These are phyloP conservation scores for Fukomys damarensis DNA, from an alignment of 2,113 vertebrate species.

Conservation along the genomic window DNA sequence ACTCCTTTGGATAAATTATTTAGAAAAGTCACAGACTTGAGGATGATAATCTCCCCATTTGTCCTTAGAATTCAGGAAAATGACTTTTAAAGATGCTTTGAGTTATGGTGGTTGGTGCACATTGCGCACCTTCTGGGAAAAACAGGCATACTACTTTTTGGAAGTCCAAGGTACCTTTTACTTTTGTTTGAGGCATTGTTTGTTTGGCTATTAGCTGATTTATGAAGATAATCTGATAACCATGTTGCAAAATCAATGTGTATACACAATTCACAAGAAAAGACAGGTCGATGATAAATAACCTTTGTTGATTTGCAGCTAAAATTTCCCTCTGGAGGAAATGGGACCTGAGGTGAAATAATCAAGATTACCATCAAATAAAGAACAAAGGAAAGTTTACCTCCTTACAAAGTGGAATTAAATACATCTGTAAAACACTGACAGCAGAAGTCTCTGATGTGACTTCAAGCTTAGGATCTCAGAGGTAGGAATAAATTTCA, in stretches of 20 bases:
- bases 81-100: neutral
- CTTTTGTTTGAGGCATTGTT: constrained; percentile 64
- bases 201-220: constrained; percentile 75
- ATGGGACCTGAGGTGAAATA: constrained; percentile 36
- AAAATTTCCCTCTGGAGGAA: constrained; percentile 61
- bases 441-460: constrained; percentile 34
- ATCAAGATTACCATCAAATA: constrained; percentile 37
- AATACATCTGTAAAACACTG: neutral
- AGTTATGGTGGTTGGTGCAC: neutral
- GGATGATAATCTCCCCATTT: neutral
- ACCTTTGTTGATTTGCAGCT: constrained; percentile 70
- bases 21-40: constrained; percentile 26
- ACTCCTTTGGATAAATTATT: constrained; percentile 22
- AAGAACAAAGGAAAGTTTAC: neutral
- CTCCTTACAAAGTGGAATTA: constrained; percentile 33
- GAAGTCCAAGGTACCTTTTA: constrained; percentile 44
- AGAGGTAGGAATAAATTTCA: neutral
- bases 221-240: constrained; percentile 80
- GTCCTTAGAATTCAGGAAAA: neutral
- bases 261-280: constrained; percentile 64
- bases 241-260: constrained; percentile 76
- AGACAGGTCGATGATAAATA: constrained; percentile 72
- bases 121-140: constrained; percentile 18
- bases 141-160: neutral
- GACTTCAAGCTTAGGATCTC: neutral